Evolutionary conservation across 2,113 vertebrate genomes (phyloP), one percentile per base, ranked within the genome.

Genomic region (Anarhynchus alexandrinus): DNA sequence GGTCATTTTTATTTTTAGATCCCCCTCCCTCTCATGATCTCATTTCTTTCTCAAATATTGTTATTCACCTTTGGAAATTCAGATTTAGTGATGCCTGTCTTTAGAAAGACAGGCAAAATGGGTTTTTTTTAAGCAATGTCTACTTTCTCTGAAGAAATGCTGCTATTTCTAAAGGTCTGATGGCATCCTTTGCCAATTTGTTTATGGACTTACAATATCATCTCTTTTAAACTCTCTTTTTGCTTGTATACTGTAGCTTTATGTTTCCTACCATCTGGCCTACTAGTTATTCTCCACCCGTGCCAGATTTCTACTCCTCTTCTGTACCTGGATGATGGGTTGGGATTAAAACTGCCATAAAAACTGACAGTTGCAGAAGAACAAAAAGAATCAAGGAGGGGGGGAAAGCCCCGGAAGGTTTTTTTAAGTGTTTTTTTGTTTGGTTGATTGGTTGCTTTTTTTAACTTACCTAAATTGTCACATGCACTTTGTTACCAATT

Each of bases 241-340:
- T 64, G 49, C 38, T 76, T 80, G 66, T 20, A 36, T 45, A 65
- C 32, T 80, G 54, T 17, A 90, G 78, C 27, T 94, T 95, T 88
- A 91, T 73, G 71, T 66, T 82, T 82, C 19, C 79, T n/a, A 51
- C 87, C 96, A 95, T 96, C 94, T 97, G 94, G 78, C 42, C 42
- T 49, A 43, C 25, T 66, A 73, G 54, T 42, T 91, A 36, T 40
- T 82, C 88, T 82, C 93, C 62, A 64, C 40, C 40, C 82, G 21
- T 88, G 78, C 74, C 92, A 94, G 92, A 73, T 95, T 95, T 77
- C 29, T 1, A 6, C 49, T 85, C 42, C 55, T 66, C 40, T 94
- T 23, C 81, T 65, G 8, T 83, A 96, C 93, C 84, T 95, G 90
- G 43, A 22, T 36, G 69, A 77, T 69, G 57, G 32, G 15, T 64